A percentile compares a stretch with the other conserved stretches of the same genome.
These are phyloP conservation scores for Lamellibrachia luymesi DNA, from an alignment of 1,140 invertebrate genomes.

Conservation along the genomic window DNA sequence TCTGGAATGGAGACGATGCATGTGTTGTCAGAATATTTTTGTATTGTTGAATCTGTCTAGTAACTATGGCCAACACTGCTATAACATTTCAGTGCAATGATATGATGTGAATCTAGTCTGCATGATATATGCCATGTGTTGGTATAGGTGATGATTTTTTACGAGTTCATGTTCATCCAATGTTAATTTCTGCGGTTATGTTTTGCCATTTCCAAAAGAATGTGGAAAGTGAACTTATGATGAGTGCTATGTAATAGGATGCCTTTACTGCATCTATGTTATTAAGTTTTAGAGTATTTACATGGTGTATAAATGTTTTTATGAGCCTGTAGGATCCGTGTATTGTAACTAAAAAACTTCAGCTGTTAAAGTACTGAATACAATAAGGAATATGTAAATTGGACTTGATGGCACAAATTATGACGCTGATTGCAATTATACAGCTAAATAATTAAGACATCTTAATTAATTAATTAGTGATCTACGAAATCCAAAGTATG, in stretches of 20 bases:
- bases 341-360: not conserved
- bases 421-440: too few relatives aligned
- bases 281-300: not conserved
- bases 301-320: not conserved
- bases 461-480: too few relatives aligned
- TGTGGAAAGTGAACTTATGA: not conserved
- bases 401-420: too few relatives aligned
- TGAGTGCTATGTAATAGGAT: too few relatives aligned
- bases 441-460: too few relatives aligned
- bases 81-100: not conserved
- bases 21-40: not conserved
- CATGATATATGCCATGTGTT: not conserved
- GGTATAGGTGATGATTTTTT: not conserved
- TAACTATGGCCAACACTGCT: not conserved
- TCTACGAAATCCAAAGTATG: too few relatives aligned
- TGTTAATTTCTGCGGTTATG: not conserved
- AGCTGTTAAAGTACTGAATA: too few relatives aligned
- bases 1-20: too few relatives aligned
- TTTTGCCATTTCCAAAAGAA: not conserved
- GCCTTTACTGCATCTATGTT: not conserved
- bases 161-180: not conserved
- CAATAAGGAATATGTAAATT: too few relatives aligned
- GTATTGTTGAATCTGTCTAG: not conserved
- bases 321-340: not conserved
- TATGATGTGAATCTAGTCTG: not conserved